Base-by-base conservation (phyloP, 2,113 vertebrate genomes). In the Ranitomeya imitator region DNA sequence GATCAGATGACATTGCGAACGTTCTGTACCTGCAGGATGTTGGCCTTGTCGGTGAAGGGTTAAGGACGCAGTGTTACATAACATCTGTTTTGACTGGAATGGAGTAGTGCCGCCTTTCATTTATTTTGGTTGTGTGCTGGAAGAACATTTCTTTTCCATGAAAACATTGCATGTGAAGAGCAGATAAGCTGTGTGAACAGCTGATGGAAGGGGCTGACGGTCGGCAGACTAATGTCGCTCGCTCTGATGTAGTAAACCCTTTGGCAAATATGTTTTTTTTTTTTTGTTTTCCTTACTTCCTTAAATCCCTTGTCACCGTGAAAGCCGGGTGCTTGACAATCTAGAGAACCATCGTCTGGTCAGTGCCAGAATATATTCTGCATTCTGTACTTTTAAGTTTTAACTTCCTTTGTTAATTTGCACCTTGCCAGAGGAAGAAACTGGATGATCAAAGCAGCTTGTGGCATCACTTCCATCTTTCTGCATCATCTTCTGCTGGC, bases 101-200 rank as follows among this genome's bases (percentile, higher is more conserved):
- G 52, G 37, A 59, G 55, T n/a, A 13, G 37, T 26, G 63, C 23
- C 51, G 31, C 52, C 52, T 81, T 37, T 87, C 16, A 55, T 73
- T 73, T 82, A 73, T 59, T 74, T 67, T 87, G 60, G 65, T 59
- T 61, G 67, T 57, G 18, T 74, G 52, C 78, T 81, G 26, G 52
- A 59, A 87, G 67, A 60, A 55, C 86, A 87, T 87, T 80, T 73
- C 74, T 82, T 87, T 87, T 82, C 74, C 86, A 87, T 82, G 55
- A 87, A 87, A 82, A 71, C 31, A 26, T 80, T 82, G 65, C 86
- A 87, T 82, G 79, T 37, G 52, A 73, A 73, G 18, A 57, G 54
- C 51, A 87, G 79, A 82, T 82, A 87, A 87, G 63, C 86, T 21
- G 59, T 31, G 80, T 67, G 73, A 63, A 78, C 73, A 78, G 74